A percentile compares a stretch with the other conserved stretches of the same genome.
Evolutionary conservation across 2,888 invertebrate genomes (phyloP).

Genomic region (Drepana falcataria): DNA sequence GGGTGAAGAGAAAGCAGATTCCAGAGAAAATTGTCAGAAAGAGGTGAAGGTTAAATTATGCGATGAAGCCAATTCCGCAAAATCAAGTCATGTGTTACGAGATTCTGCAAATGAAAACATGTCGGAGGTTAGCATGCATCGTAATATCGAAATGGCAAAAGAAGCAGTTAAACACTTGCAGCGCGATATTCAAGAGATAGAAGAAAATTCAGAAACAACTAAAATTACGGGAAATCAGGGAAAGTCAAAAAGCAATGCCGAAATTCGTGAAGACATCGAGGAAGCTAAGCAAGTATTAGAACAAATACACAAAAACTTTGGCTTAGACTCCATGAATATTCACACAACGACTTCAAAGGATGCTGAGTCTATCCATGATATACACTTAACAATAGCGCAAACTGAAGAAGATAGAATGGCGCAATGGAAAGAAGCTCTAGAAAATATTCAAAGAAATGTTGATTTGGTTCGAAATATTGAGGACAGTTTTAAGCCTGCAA

Average conservation of each 20-base stretch:
- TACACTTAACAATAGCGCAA: conserved; percentile 26
- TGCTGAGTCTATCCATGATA: conserved; percentile 28
- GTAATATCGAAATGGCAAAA: conserved; percentile 58
- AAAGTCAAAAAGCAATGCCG: conserved; percentile 31
- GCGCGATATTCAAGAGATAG: conserved; percentile 45
- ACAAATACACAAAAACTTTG: conserved; percentile 50
- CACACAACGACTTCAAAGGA: conserved; percentile 29
- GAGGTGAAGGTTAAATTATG: conserved; percentile 62
- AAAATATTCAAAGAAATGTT: conserved; percentile 47
- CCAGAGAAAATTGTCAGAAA: conserved; percentile 48
- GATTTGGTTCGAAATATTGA: conserved; percentile 57
- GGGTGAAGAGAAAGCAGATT: conserved; percentile 52
- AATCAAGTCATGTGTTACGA: conserved; percentile 27
- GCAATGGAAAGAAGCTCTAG: conserved; percentile 58
- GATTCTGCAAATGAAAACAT: conserved; percentile 26
- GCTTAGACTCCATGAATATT: conserved; percentile 41
- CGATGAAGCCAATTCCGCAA: conserved; percentile 33
- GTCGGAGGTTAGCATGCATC: conserved; percentile 49
- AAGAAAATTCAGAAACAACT: conserved; percentile 30
- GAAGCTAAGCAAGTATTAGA: conserved; percentile 51
- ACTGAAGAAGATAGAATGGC: conserved; percentile 48
- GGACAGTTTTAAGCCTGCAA: conserved; percentile 43
- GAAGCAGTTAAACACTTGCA: conserved; percentile 63
- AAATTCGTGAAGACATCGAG: conserved; percentile 55
- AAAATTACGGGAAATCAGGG: conserved; percentile 25